Conservation (phyloP, 2,113 vertebrate species). For the Delphinapterus leucas region DNA sequence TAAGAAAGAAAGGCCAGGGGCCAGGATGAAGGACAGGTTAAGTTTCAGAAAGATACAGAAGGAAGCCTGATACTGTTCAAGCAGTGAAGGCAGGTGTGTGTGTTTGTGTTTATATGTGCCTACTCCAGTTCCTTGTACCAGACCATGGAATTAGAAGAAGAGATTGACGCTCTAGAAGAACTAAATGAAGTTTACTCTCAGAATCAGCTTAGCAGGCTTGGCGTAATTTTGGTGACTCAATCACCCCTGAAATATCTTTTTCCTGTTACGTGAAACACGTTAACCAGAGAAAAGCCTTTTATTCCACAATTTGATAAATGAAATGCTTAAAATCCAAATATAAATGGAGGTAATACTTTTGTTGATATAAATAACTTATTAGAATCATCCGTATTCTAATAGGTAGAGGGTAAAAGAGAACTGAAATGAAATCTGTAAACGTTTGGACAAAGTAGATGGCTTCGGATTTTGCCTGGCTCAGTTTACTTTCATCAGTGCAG, state of each 20-base stretch:
- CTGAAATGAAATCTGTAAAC: not conserved
- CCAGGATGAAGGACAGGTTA: not conserved
- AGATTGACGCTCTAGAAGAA: not conserved
- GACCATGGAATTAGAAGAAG: not conserved
- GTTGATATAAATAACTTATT: not conserved
- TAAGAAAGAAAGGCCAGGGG: not conserved
- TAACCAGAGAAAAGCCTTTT: not conserved
- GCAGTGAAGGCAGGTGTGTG: too few species aligned
- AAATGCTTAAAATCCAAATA: conserved; percentile 17
- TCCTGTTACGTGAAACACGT: not conserved
- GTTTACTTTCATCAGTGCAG: not conserved
- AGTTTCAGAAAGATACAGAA: not conserved
- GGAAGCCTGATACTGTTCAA: not conserved
- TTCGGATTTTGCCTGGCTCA: not conserved
- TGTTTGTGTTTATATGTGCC: not conserved
- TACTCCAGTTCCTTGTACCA: not conserved
- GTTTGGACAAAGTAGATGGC: not conserved
- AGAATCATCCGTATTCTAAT: not conserved
- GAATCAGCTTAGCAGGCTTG: not conserved
- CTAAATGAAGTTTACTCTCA: not conserved
- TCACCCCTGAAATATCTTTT: not conserved
- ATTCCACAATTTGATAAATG: conserved; percentile 15
- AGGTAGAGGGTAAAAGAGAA: not conserved
- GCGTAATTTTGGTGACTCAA: not conserved
- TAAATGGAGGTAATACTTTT: not conserved